phyloP scores from a whole-genome alignment of 2,113 vertebrate genomes.

The Triplophysa rosa region DNA sequence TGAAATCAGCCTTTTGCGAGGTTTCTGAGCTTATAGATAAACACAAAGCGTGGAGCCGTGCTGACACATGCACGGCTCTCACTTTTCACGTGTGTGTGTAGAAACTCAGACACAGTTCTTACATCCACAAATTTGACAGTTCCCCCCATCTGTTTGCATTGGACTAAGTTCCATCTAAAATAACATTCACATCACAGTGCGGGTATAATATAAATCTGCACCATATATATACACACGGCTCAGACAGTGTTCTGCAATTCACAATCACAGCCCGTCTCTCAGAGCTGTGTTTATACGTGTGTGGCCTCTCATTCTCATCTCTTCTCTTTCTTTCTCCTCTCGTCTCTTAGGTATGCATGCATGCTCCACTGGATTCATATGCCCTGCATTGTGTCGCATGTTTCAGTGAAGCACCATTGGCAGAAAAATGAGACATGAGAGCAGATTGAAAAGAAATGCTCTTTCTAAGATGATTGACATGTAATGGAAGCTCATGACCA shows the following conservation, averaged over 20 bases:
- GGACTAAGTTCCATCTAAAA: slow-evolving; percentile 15
- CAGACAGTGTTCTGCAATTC: not conserved
- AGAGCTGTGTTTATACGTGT: slow-evolving; percentile 1
- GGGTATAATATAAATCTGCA: slow-evolving; percentile 7
- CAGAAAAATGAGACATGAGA: not conserved
- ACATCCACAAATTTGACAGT: slow-evolving; percentile 17
- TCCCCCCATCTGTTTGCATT: slow-evolving; percentile 15
- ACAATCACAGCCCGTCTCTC: not conserved
- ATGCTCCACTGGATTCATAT: not conserved
- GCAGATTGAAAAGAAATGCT: slow-evolving; percentile 7
- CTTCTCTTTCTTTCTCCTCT: not conserved
- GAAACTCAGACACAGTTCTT: not conserved
- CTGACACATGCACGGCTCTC: not conserved
- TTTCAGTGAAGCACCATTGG: not conserved
- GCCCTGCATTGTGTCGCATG: not conserved
- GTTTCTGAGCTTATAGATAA: slow-evolving; percentile 1
- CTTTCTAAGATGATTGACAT: not conserved
- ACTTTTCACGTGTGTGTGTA: not conserved
- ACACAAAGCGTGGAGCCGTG: not conserved
- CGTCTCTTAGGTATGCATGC: not conserved
- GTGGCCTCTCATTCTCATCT: not conserved
- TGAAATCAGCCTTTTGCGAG: not conserved
- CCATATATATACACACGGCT: not conserved
- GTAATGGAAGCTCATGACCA: not conserved
- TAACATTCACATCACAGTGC: not conserved